phyloP scores from a whole-genome alignment of 2,797 vertebrate genomes.

The Sebastes melanostomus region DNA sequence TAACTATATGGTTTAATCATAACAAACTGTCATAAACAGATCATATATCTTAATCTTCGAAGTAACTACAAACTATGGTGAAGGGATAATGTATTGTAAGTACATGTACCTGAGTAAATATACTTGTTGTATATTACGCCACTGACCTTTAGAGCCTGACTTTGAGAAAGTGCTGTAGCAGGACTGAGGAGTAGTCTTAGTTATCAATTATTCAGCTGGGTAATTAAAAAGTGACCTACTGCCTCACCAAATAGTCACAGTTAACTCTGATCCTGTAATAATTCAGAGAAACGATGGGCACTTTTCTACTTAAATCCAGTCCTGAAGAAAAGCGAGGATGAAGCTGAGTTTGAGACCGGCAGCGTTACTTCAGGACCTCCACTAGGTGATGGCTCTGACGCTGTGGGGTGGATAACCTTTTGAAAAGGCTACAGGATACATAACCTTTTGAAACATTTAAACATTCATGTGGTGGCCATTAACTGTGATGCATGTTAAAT shows the following conservation, averaged over 20 bases:
- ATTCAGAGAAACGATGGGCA: conserved; percentile 13
- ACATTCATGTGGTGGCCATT: conserved; percentile 68
- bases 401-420: conserved; percentile 68
- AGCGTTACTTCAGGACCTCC: conserved; percentile 36
- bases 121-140: background rate
- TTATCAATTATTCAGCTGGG: conserved; percentile 22
- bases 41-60: background rate
- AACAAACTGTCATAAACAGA: background rate
- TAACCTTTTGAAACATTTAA: conserved; percentile 72
- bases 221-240: conserved; percentile 27
- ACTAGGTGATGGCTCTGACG: conserved; percentile 39
- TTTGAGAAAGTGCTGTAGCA: conserved; percentile 2
- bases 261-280: conserved; percentile 28
- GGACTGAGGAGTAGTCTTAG: background rate
- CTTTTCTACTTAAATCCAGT: conserved; percentile 32
- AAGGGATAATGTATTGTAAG: background rate
- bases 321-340: conserved; percentile 27
- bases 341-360: conserved; percentile 13
- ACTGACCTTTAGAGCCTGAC: background rate
- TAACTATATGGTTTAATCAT: background rate
- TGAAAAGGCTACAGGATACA: conserved; percentile 60
- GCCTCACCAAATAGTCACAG: conserved; percentile 21
- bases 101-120: background rate
- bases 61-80: background rate
- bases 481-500: conserved; percentile 67